Evolutionary conservation across 2,888 invertebrate species (phyloP).

Genomic region (Allolobophora icterica): DNA sequence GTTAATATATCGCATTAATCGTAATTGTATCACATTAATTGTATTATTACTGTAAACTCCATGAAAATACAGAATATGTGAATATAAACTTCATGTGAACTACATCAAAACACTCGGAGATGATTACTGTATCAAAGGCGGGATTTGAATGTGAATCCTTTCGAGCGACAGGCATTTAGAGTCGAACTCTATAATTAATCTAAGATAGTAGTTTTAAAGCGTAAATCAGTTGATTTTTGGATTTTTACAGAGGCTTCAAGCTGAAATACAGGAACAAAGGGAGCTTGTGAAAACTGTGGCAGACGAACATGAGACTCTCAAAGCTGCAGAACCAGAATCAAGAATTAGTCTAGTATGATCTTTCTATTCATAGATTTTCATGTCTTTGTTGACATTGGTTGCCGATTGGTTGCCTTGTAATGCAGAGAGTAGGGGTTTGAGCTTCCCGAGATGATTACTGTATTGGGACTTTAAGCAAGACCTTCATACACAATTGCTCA

Average conservation of each 20-base stretch:
- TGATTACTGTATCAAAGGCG: background rate
- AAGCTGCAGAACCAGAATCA: background rate
- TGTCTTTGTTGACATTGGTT: background rate
- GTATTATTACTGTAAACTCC: too few relatives aligned
- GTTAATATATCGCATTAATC: background rate
- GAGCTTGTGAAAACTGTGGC: slow-evolving; percentile 28
- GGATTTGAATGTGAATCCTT: background rate
- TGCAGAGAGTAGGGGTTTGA: too few relatives aligned
- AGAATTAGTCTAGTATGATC: background rate
- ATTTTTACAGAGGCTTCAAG: slow-evolving; percentile 29
- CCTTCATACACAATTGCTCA: too few relatives aligned
- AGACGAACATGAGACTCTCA: slow-evolving; percentile 9
- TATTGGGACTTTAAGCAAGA: too few relatives aligned
- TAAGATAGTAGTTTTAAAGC: background rate
- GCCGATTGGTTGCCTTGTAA: too few relatives aligned
- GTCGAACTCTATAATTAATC: background rate
- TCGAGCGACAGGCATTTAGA: background rate
- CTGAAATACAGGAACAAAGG: slow-evolving; percentile 29
- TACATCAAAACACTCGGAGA: background rate
- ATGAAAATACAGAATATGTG: too few relatives aligned
- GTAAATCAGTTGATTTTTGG: background rate
- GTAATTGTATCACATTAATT: background rate
- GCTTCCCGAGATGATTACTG: too few relatives aligned
- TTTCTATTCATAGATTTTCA: background rate
- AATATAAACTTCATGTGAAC: background rate